Percentiles rank a stretch among this genome's conserved stretches.
Conservation (phyloP, 2,888 invertebrate species). For the Cerastoderma edule region DNA sequence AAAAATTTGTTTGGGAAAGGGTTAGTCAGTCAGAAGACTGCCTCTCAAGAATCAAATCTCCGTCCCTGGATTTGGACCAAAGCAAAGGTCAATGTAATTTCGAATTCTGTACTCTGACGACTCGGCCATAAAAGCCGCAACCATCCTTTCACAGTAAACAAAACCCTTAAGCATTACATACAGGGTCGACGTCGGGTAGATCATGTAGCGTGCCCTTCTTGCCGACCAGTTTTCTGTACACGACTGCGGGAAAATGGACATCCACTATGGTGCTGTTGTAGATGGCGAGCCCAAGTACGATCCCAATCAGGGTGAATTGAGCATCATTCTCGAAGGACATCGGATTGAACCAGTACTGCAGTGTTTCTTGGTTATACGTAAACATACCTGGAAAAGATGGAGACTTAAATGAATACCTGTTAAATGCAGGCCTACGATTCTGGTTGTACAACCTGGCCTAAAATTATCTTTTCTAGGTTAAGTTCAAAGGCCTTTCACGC, state of each 20-base stretch:
- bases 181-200: conserved; percentile 94
- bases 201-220: conserved; percentile 95
- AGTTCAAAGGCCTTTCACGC: too few relatives aligned
- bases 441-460: too few relatives aligned
- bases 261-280: conserved; percentile 98
- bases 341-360: conserved; percentile 93
- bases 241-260: conserved; percentile 97
- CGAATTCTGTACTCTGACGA: too few relatives aligned
- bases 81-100: too few relatives aligned
- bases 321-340: conserved; percentile 97
- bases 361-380: conserved; percentile 86
- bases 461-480: too few relatives aligned
- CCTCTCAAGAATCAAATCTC: too few relatives aligned
- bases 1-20: too few relatives aligned
- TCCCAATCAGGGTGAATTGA: conserved; percentile 96
- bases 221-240: conserved; percentile 96
- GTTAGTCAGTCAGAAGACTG: too few relatives aligned
- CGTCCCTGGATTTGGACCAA: too few relatives aligned
- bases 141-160: neutral
- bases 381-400: conserved; percentile 86
- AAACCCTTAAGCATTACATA: conserved; percentile 83
- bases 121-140: neutral
- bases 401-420: too few relatives aligned
- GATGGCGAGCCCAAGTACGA: conserved; percentile 96
- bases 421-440: too few relatives aligned